Evolutionary conservation across 2,888 invertebrate species (phyloP).

Genomic region (Tetragonula carbonaria): DNA sequence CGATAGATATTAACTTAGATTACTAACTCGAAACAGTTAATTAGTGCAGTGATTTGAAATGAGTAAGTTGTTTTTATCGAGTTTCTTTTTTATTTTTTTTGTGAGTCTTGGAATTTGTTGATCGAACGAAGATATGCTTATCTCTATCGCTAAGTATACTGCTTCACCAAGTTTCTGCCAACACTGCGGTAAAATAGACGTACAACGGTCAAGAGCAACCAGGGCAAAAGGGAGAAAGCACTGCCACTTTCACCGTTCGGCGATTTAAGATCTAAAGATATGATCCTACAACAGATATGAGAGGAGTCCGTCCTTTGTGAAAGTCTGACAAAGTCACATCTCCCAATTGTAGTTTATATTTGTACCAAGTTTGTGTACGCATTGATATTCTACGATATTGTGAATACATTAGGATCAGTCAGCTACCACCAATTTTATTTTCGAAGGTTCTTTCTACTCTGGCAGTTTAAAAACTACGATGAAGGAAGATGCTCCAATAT

Average conservation of each 20-base stretch:
- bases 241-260: constrained; percentile 53
- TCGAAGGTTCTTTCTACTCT: background rate
- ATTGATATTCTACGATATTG: background rate
- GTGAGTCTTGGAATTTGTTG: constrained; percentile 24
- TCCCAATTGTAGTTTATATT: background rate
- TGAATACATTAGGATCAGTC: constrained; percentile 11
- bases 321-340: constrained; percentile 39
- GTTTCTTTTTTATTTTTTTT: background rate
- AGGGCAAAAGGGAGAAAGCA: constrained; percentile 44
- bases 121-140: constrained; percentile 2
- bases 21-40: background rate
- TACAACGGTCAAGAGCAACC: constrained; percentile 43
- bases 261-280: constrained; percentile 9
- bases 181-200: constrained; percentile 28
- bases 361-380: background rate
- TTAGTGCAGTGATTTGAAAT: background rate
- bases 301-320: constrained; percentile 46
- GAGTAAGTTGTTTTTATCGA: background rate
- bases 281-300: constrained; percentile 12
- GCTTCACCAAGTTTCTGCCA: constrained; percentile 34
- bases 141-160: constrained; percentile 25
- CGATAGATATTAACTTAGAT: background rate
- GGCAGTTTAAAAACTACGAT: background rate
- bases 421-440: background rate
- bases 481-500: background rate